A percentile compares a stretch with the other conserved stretches of the same genome.
Conservation (phyloP, 2,797 vertebrate genomes). For the Neomorphus geoffroyi region DNA sequence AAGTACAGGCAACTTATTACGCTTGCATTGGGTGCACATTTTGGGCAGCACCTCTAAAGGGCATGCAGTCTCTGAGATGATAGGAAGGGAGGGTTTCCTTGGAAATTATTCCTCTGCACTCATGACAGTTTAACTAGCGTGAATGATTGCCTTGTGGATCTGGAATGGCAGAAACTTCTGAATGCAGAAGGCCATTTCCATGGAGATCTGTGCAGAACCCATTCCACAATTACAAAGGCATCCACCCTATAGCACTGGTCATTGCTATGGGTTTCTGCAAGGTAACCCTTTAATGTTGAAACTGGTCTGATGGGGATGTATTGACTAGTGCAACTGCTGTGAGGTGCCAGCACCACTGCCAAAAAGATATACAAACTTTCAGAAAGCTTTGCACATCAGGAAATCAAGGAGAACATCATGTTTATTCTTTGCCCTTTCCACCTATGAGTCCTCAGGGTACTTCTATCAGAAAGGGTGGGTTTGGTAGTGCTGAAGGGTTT, state of each 20-base stretch:
- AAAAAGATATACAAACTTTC: not conserved
- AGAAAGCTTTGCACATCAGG: not conserved
- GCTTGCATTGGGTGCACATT: not conserved
- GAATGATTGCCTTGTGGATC: not conserved
- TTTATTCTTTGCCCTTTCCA: not conserved
- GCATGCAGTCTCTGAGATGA: rapidly evolving
- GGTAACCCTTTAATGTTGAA: not conserved
- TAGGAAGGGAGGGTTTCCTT: not conserved
- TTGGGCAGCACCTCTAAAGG: not conserved
- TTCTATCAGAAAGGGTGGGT: not conserved
- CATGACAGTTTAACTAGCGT: not conserved
- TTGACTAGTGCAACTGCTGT: not conserved
- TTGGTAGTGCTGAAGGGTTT: not conserved
- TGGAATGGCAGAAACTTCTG: not conserved
- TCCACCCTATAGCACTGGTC: not conserved
- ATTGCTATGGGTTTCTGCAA: not conserved
- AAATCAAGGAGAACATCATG: not conserved
- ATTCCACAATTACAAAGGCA: not conserved
- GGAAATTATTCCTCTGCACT: not conserved
- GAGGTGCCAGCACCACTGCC: not conserved
- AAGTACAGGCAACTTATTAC: not conserved
- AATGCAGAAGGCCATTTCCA: not conserved
- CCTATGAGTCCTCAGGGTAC: not conserved
- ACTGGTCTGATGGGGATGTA: not conserved
- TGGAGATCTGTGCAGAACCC: not conserved